These are phyloP conservation scores for Troides aeacus DNA, from an alignment of 2,888 invertebrate species.

Conservation along the genomic window DNA sequence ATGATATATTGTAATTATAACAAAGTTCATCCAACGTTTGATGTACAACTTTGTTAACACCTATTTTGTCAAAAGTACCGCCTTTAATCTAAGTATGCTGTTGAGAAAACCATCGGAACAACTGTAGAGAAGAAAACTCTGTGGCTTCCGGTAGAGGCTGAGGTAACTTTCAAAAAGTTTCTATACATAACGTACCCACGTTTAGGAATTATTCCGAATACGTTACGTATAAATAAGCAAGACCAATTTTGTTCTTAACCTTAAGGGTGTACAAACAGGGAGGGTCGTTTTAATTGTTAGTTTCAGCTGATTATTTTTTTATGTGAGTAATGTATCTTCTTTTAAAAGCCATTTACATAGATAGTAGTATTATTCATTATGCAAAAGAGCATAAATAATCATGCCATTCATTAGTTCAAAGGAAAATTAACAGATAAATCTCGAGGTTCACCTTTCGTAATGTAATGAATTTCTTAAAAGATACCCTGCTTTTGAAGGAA, in stretches of 20 bases:
- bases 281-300: no score
- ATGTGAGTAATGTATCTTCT: no score
- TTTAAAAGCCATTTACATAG: no score
- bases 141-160: neutral
- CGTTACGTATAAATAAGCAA: neutral
- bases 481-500: no score
- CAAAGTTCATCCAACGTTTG: neutral
- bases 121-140: neutral
- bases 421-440: no score
- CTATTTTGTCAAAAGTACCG: neutral
- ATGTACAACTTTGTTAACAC: neutral
- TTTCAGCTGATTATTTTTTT: no score
- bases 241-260: neutral
- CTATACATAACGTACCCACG: neutral
- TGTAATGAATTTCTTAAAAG: no score
- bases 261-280: no score
- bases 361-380: no score
- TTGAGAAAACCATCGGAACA: neutral
- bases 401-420: no score
- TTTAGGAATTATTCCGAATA: neutral
- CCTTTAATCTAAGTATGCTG: neutral
- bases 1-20: neutral
- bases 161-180: neutral
- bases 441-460: no score
- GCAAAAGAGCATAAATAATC: no score